Percentiles rank a stretch among this genome's conserved stretches.
phyloP scores from a whole-genome alignment of 2,888 invertebrate genomes.

The Calameuta idolon region DNA sequence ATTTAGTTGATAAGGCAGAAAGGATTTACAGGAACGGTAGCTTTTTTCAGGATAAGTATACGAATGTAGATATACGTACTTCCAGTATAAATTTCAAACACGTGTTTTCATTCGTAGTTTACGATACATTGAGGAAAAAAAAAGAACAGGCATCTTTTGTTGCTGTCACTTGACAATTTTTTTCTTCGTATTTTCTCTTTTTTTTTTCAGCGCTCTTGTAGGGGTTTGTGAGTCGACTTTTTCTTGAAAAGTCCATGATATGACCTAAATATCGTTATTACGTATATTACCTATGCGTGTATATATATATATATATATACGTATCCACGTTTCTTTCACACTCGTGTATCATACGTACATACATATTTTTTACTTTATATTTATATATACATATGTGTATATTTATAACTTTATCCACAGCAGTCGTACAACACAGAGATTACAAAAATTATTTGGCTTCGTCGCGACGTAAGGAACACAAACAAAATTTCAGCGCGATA shows the following conservation, averaged over 20 bases:
- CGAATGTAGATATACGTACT: background rate
- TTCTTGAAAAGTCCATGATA: background rate
- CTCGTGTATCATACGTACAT: conserved; percentile 28
- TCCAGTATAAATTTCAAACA: background rate
- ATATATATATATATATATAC: conserved; percentile 1
- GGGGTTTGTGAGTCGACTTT: background rate
- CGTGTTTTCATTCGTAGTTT: background rate
- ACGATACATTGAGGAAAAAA: background rate
- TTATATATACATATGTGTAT: conserved; percentile 31
- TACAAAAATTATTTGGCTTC: conserved; percentile 41
- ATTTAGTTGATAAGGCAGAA: background rate
- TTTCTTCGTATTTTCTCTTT: background rate
- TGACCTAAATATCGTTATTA: background rate
- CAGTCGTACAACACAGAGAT: conserved; percentile 41
- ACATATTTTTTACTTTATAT: conserved; percentile 43
- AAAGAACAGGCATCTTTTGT: background rate
- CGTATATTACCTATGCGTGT: conserved; percentile 9
- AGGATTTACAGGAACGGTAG: background rate
- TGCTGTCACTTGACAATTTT: background rate
- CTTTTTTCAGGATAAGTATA: background rate
- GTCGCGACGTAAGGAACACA: conserved; percentile 35
- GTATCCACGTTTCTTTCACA: background rate
- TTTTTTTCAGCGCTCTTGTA: background rate
- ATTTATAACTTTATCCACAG: conserved; percentile 41
- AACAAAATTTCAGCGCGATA: background rate